A percentile compares a stretch with the other conserved stretches of the same genome.
Evolutionary conservation across 37 sponge, comb jelly and placozoan genomes (phyloP).

Genomic region (Aplysina aerophoba): DNA sequence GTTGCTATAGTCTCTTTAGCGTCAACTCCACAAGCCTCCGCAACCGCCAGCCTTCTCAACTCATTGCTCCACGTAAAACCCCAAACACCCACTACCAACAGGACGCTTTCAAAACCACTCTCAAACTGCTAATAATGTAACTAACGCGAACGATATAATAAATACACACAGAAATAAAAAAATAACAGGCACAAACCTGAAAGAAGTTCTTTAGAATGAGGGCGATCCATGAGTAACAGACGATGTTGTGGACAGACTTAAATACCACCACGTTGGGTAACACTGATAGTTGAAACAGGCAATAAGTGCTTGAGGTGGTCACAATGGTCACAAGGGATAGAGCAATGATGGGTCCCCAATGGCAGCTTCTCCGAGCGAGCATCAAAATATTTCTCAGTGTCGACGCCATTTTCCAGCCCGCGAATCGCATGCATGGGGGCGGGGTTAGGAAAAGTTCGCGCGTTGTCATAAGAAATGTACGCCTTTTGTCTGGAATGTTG

Average conservation of each 20-base stretch:
- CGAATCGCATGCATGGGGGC: neutral
- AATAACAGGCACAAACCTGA: constrained; percentile 5
- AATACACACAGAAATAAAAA: no score
- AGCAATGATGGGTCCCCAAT: constrained; percentile 84
- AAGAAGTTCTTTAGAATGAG: constrained; percentile 65
- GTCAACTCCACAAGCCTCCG: no score
- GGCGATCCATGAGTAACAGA: constrained; percentile 49
- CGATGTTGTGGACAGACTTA: constrained; percentile 44
- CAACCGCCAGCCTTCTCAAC: no score
- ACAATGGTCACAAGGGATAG: constrained; percentile 61
- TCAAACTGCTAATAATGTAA: neutral
- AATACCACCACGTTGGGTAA: constrained; percentile 49
- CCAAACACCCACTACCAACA: neutral
- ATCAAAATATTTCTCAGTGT: neutral
- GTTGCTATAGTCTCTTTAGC: no score
- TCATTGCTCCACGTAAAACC: neutral
- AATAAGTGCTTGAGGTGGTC: constrained; percentile 52
- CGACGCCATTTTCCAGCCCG: neutral
- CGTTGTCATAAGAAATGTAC: no score
- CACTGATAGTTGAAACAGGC: constrained; percentile 57
- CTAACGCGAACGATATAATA: neutral
- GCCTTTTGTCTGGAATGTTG: no score
- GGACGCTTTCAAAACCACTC: neutral
- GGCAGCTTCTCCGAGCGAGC: constrained; percentile 34
- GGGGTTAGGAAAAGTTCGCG: no score